Evolutionary conservation across 2,888 invertebrate species (phyloP).

Genomic region (Neoaliturus tenellus): DNA sequence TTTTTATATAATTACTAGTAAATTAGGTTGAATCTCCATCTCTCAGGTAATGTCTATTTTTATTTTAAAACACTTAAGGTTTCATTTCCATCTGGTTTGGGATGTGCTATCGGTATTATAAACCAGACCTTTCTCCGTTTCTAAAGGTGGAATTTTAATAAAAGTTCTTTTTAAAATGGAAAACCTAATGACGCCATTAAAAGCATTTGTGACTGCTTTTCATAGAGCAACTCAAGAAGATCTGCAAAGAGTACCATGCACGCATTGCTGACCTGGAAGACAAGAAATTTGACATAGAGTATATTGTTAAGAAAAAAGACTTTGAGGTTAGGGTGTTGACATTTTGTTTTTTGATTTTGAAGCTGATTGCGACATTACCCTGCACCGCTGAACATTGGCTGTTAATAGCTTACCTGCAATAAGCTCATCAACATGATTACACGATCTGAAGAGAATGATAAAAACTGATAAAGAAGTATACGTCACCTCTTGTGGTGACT

Average conservation of each 20-base stretch:
- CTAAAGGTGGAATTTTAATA: too few species aligned
- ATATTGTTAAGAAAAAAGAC: constrained; percentile 98
- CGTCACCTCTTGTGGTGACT: too few species aligned
- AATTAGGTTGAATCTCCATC: too few species aligned
- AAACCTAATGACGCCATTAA: not conserved
- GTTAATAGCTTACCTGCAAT: constrained; percentile 4
- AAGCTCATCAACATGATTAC: constrained; percentile 1
- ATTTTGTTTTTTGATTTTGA: constrained; percentile 41
- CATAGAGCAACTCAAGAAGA: constrained; percentile 85
- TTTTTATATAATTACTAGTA: too few species aligned
- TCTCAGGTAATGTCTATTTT: too few species aligned
- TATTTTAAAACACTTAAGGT: too few species aligned
- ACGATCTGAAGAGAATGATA: too few species aligned
- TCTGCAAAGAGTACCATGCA: constrained; percentile 90
- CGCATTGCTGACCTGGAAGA: constrained; percentile 94
- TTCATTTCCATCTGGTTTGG: too few species aligned
- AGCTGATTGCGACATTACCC: constrained; percentile 8
- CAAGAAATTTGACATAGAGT: constrained; percentile 98
- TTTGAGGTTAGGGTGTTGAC: constrained; percentile 86
- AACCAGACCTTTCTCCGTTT: too few species aligned
- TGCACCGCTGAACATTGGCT: constrained; percentile 28
- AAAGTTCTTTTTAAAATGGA: too few species aligned
- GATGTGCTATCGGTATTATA: too few species aligned
- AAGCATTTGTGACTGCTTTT: constrained; percentile 58
- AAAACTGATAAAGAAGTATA: too few species aligned